Conservation (phyloP, 2,797 vertebrate species). For the Sarcoramphus papa region DNA sequence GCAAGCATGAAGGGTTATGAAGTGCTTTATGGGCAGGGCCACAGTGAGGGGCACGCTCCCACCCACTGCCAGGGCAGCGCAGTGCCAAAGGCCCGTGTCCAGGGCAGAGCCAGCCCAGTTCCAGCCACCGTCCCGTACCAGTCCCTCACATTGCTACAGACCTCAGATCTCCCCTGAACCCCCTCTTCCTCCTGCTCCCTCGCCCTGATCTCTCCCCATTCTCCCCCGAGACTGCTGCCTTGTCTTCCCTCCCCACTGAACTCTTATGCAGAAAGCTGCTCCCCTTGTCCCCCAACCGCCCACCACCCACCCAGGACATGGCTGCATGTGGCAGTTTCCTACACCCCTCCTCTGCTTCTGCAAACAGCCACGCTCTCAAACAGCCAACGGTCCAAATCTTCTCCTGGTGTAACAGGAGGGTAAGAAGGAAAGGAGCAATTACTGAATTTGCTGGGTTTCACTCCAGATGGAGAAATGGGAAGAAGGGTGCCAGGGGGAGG, state of each 20-base stretch:
- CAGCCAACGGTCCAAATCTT: not conserved
- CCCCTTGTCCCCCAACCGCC: not conserved
- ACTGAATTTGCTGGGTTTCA: not conserved
- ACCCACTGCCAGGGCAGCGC: not conserved
- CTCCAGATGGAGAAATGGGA: not conserved
- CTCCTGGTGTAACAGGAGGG: not conserved
- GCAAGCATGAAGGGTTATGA: rapidly evolving
- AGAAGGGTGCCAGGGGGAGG: not conserved
- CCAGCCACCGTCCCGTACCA: not conserved
- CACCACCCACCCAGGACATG: not conserved
- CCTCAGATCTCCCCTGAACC: not conserved
- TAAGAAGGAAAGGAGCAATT: not conserved
- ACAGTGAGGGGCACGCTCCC: not conserved
- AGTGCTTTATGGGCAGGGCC: not conserved
- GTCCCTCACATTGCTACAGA: not conserved
- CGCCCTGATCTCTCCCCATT: rapidly evolving
- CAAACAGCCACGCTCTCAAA: not conserved
- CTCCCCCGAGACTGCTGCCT: not conserved
- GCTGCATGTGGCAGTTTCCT: not conserved
- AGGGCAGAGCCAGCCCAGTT: not conserved
- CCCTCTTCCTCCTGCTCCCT: not conserved
- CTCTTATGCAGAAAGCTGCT: not conserved
- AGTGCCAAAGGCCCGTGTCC: not conserved
- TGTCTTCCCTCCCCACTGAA: too few relatives aligned
- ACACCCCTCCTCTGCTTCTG: not conserved